Percentiles rank a stretch among this genome's conserved stretches.
Conservation (phyloP, 2,113 vertebrate species). For the Paedocypris sp. region DNA sequence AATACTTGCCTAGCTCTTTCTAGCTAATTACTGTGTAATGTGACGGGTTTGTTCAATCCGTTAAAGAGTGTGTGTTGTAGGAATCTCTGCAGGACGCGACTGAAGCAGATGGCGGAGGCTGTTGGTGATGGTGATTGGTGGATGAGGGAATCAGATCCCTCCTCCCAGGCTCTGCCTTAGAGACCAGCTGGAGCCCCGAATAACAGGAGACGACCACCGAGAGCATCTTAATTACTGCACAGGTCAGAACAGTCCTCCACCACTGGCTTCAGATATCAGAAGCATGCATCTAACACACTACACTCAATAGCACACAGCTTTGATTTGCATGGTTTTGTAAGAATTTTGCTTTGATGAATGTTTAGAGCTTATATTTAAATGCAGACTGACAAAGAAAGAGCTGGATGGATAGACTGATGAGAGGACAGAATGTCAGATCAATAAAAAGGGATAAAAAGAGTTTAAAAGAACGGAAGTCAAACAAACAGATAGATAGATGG, state of each 20-base stretch:
- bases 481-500: too few species aligned
- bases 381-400: too few species aligned
- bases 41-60: background rate
- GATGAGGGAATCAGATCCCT: background rate
- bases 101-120: conserved; percentile 19
- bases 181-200: conserved; percentile 14
- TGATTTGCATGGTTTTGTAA: background rate
- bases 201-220: conserved; percentile 15
- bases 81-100: background rate
- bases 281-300: background rate
- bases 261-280: too few species aligned
- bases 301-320: background rate
- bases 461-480: too few species aligned
- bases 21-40: background rate
- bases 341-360: background rate
- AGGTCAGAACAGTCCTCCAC: background rate
- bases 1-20: background rate
- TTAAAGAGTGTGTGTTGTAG: background rate
- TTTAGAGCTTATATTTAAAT: too few species aligned
- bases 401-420: too few species aligned
- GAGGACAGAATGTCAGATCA: too few species aligned
- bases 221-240: background rate
- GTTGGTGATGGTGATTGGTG: conserved; percentile 17
- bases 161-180: background rate
- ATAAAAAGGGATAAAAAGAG: too few species aligned